These are phyloP conservation scores for Bubo bubo DNA, from an alignment of 2,113 vertebrate genomes.

Conservation along the genomic window DNA sequence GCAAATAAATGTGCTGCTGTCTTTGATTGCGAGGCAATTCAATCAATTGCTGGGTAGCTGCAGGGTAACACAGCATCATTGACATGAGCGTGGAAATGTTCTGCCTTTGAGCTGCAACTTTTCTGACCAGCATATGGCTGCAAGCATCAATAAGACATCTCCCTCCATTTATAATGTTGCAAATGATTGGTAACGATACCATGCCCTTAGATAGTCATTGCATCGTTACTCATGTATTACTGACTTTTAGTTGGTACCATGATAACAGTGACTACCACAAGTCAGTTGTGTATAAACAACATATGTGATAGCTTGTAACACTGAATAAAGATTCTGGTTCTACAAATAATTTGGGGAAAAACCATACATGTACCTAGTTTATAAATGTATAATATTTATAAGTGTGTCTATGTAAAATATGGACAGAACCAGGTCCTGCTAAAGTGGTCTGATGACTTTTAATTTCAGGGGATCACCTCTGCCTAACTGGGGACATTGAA, in stretches of 20 bases:
- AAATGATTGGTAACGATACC: not conserved
- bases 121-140: fast-evolving
- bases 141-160: not conserved
- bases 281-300: not conserved
- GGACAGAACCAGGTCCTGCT: not conserved
- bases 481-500: not conserved
- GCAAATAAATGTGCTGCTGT: not conserved
- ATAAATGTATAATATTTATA: not conserved
- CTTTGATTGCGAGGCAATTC: not conserved
- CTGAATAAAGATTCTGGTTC: not conserved
- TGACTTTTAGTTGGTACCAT: not conserved
- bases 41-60: not conserved
- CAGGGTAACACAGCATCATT: not conserved
- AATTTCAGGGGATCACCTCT: not conserved
- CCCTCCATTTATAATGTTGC: not conserved
- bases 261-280: not conserved
- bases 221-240: not conserved
- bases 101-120: not conserved
- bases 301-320: not conserved
- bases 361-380: not conserved
- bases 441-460: not conserved
- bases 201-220: not conserved
- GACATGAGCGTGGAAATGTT: not conserved
- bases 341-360: not conserved
- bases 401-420: not conserved